Evolutionary conservation across 2,113 vertebrate genomes (phyloP).

Genomic region (Spilogale gracilis): DNA sequence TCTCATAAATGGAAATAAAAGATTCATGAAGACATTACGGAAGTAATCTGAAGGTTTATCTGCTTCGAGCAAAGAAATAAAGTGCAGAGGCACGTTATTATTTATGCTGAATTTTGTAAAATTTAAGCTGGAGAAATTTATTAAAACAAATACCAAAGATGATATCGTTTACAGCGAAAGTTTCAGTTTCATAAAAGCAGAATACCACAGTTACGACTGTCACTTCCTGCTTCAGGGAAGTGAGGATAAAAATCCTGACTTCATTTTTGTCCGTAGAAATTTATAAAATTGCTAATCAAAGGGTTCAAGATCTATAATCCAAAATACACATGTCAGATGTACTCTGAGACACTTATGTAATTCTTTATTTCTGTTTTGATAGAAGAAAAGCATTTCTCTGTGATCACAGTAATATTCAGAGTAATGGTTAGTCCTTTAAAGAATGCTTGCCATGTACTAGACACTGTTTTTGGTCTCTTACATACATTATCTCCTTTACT

Average conservation of each 20-base stretch:
- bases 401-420: neutral
- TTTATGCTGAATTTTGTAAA: slow-evolving; percentile 1
- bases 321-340: neutral
- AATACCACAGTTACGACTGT: neutral
- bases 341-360: neutral
- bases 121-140: neutral
- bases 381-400: neutral
- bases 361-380: slow-evolving; percentile 49
- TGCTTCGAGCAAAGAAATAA: neutral
- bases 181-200: slow-evolving; percentile 22
- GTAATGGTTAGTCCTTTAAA: slow-evolving; percentile 22
- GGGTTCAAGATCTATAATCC: neutral
- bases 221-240: neutral
- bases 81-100: neutral
- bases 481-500: neutral
- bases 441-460: neutral
- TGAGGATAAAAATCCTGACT: neutral
- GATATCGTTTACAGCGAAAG: neutral
- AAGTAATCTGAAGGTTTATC: neutral
- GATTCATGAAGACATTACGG: neutral
- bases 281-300: slow-evolving; percentile 16
- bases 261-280: slow-evolving; percentile 15
- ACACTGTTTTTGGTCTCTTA: neutral
- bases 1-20: neutral
- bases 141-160: neutral